Evolutionary conservation across 2,113 vertebrate genomes (phyloP), one percentile per base, ranked within the genome.

Genomic region (Hoplias malabaricus): DNA sequence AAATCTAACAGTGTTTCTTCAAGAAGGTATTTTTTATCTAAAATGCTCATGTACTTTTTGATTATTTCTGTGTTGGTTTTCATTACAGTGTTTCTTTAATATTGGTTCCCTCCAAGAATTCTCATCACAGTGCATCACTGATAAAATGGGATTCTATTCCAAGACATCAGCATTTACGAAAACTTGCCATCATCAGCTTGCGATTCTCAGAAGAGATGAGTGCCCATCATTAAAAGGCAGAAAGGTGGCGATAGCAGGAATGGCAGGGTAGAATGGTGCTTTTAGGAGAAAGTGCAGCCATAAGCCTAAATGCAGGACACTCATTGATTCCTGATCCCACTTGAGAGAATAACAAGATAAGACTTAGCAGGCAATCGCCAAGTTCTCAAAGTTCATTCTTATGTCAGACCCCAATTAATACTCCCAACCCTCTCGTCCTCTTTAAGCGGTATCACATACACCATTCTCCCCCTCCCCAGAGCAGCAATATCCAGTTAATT

Each of bases 401-500:
- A 86, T 84, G 80, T 86, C 88, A 89, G 86, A 91, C 81, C 87
- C 75, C 84, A 90, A 86, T 88, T 89, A 87, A 80, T 13, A 2
- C 85, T 77, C 81, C 31, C 57, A 67, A 73, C 40, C 68, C 43
- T 66, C 69, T 57, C 57, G 27, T 73, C 63, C 59, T 75, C 56
- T 81, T 73, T 38, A 59, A 59, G 27, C 19, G 2, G 66, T n/a
- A 75, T 53, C 54, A 46, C 66, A 31, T 19, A 23, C 72, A 25
- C 27, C 67, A 42, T 33, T 6, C 59, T 54, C 71, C 63, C n/a
- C 12, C 76, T 74, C 84, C 72, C 76, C 61, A 69, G 79, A 89
- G 82, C 83, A 85, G 74, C 85, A 86, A 90, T 89, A 87, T 89
- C 87, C 69, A 85, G 87, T 92, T 85, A 93, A 94, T 93, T 92